Percentiles rank a stretch among this genome's conserved stretches.
phyloP scores from a whole-genome alignment of 2,797 vertebrate species.

The Steatocranus sp. region DNA sequence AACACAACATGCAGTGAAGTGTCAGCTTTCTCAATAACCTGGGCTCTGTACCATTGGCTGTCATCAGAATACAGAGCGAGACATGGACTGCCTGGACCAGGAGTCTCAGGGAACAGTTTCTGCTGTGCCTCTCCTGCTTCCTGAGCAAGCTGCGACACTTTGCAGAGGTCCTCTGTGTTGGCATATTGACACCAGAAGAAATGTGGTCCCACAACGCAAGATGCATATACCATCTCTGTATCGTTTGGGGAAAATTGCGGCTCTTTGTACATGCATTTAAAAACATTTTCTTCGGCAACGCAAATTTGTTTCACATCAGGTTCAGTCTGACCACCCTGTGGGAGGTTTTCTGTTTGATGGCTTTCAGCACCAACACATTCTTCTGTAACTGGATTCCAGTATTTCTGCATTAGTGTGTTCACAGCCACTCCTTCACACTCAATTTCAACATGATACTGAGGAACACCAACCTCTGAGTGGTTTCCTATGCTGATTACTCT shows the following conservation, averaged over 20 bases:
- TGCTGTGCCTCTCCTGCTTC: slow-evolving; percentile 57
- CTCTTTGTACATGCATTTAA: slow-evolving; percentile 23
- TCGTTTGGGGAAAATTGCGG: slow-evolving; percentile 42
- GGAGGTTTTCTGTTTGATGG: not conserved
- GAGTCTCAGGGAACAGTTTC: not conserved
- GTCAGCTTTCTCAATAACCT: slow-evolving; percentile 53
- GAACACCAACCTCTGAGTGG: slow-evolving; percentile 42
- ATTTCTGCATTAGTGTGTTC: slow-evolving; percentile 71
- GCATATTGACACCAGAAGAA: slow-evolving; percentile 87
- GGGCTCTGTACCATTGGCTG: slow-evolving; percentile 81
- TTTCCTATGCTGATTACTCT: slow-evolving; percentile 48
- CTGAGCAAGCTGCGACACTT: slow-evolving; percentile 62
- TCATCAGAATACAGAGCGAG: slow-evolving; percentile 79
- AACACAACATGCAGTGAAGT: slow-evolving; percentile 66
- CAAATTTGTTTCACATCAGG: not conserved
- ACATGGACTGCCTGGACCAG: slow-evolving; percentile 74
- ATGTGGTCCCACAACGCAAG: slow-evolving; percentile 72
- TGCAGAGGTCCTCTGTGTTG: slow-evolving; percentile 6
- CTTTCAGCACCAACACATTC: not conserved
- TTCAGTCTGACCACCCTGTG: not conserved
- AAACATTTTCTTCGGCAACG: not conserved
- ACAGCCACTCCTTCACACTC: slow-evolving; percentile 65
- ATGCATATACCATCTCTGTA: slow-evolving; percentile 67
- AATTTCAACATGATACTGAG: slow-evolving; percentile 75
- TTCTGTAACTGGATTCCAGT: slow-evolving; percentile 54